Base-by-base conservation (phyloP, 2,888 invertebrate genomes). In the Phytoseiulus persimilis region DNA sequence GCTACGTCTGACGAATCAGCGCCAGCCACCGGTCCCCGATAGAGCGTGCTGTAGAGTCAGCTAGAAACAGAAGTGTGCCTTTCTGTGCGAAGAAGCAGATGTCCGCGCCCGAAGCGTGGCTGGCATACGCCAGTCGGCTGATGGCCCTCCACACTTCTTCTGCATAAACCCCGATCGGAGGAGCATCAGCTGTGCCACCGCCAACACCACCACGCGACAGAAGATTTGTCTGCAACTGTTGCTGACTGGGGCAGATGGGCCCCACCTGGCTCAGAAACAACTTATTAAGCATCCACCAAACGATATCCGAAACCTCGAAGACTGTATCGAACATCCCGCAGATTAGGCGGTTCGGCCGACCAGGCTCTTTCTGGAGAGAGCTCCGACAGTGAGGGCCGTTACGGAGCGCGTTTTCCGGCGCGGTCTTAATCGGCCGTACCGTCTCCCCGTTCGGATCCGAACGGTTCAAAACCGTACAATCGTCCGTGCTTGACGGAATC, bases 1-100 rank as follows among this genome's bases (percentile, higher is more conserved):
- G 39, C 39, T 39, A 9, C 39, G 39, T 39, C 65, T 65, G 65
- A 65, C 65, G 65, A 65, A 65, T 65, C 65, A 65, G 87, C 39
- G 33, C 3, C 84, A 87, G 87, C 32, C 32, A n/a, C 33, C 32
- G 87, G n/a, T 32, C 32, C 23, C 65, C 65, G 65, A 65, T 65
- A 65, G 65, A 65, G 87, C 33, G 5, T 33, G 87, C 28, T 45
- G 87, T 32, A 33, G 5, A 45, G n/a, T 23, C 23, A 87, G 45
- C n/a, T 33, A 87, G 83, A 32, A 83, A 87, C 87, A 87, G 87
- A 87, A 87, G 87, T 87, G 87, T 87, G 87, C 87, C 87, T 32
- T 39, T 39, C 84, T 65, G 65, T 28, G 65, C 65, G 65, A 65
- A 65, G 65, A 32, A 87, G 87, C 87, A 87, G 87, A 87, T 87